Evolutionary conservation across 2,797 vertebrate species (phyloP).

Genomic region (Psittacula derbiana): DNA sequence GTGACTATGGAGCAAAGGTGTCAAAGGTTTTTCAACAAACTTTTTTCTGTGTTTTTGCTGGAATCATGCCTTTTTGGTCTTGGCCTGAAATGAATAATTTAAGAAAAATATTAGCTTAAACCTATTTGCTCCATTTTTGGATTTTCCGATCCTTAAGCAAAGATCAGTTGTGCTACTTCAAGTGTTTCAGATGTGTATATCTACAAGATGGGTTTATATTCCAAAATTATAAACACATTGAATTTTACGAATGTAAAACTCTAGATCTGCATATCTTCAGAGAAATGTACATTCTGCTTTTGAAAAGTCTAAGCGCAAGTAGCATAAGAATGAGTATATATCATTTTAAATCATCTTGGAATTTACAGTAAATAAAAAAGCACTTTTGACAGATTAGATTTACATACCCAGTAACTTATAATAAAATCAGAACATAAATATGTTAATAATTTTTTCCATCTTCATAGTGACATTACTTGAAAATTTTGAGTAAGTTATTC

Average conservation of each 20-base stretch:
- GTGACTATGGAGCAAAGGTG: background rate
- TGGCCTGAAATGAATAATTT: background rate
- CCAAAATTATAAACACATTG: background rate
- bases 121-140: background rate
- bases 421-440: background rate
- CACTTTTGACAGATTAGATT: background rate
- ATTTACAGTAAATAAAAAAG: background rate
- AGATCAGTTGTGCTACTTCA: background rate
- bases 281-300: background rate
- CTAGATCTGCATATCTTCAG: background rate
- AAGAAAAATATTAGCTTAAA: background rate
- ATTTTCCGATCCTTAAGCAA: background rate
- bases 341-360: background rate
- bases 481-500: background rate
- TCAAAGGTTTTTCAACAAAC: background rate
- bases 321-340: background rate
- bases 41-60: background rate
- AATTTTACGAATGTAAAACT: background rate
- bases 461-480: background rate
- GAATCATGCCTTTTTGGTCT: background rate
- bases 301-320: background rate
- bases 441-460: background rate
- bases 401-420: background rate
- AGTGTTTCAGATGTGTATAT: background rate
- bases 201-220: background rate